Conservation (phyloP, 1,140 invertebrate species). For the Metaphire vulgaris region DNA sequence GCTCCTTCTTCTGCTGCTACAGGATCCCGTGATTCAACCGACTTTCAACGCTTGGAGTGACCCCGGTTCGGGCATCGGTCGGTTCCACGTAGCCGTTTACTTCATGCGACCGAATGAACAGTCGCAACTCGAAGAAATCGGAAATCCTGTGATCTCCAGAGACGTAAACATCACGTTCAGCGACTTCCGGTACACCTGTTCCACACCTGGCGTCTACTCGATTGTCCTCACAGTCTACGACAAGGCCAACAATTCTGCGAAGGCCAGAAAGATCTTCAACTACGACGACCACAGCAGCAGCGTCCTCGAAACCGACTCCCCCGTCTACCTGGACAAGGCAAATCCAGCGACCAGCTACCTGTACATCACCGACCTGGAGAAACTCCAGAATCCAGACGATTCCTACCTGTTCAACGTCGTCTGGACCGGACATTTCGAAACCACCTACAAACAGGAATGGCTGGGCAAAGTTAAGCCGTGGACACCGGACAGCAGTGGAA, state of each 20-base stretch:
- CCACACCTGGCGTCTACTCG: neutral
- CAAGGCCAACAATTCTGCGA: neutral
- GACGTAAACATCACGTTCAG: neutral
- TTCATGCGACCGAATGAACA: neutral
- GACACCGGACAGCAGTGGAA: neutral
- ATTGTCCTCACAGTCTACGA: constrained; percentile 1
- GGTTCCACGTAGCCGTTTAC: neutral
- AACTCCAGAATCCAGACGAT: neutral
- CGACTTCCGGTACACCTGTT: neutral
- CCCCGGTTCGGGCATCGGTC: neutral
- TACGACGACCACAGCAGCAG: neutral
- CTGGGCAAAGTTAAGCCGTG: neutral
- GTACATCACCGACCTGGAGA: neutral
- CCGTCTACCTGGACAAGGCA: neutral
- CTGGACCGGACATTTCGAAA: neutral
- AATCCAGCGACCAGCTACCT: neutral
- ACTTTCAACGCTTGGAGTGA: constrained; percentile 1
- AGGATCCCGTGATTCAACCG: constrained; percentile 1
- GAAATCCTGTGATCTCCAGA: neutral
- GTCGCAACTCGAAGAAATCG: neutral
- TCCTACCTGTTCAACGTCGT: neutral
- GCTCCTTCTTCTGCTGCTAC: too few species aligned
- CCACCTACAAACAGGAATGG: neutral
- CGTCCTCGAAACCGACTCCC: neutral
- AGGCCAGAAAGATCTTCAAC: constrained; percentile 9